These are phyloP conservation scores for Colaptes auratus DNA, from an alignment of 2,113 vertebrate species.

Conservation along the genomic window DNA sequence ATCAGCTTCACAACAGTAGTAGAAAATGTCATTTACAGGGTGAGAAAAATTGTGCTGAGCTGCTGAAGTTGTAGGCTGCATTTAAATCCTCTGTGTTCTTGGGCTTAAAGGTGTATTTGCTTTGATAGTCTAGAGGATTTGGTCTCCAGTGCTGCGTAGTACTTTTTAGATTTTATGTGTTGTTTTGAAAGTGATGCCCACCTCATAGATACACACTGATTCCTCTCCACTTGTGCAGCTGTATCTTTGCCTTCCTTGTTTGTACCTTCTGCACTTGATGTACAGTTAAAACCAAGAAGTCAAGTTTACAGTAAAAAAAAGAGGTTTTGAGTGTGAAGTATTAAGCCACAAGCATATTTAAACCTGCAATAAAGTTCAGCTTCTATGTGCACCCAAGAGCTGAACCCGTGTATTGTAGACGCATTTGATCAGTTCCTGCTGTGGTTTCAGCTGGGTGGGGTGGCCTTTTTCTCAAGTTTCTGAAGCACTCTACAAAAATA, in stretches of 20 bases:
- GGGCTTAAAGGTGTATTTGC: neutral
- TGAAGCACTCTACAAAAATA: neutral
- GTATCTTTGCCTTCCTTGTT: neutral
- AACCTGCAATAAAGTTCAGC: conserved; percentile 12
- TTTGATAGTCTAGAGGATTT: neutral
- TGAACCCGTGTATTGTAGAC: conserved; percentile 7
- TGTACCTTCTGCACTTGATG: neutral
- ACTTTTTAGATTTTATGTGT: neutral
- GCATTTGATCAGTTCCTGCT: conserved; percentile 42
- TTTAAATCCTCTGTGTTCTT: neutral
- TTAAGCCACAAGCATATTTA: neutral
- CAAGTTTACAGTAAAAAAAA: neutral
- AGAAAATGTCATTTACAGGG: neutral
- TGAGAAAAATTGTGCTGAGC: neutral
- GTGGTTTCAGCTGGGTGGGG: conserved; percentile 73
- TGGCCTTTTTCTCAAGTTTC: conserved; percentile 35
- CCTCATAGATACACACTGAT: neutral
- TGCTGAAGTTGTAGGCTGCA: neutral
- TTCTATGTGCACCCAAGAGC: conserved; percentile 16
- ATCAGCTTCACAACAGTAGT: neutral
- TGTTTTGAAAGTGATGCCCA: neutral
- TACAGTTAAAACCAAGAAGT: neutral
- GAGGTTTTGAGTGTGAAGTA: neutral
- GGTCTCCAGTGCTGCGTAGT: neutral
- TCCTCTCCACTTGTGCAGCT: neutral